Evolutionary conservation across 53 echinoderm and acorn worm species (phyloP), one percentile per base, ranked within the genome.

Genomic region (Mesocentrotus franciscanus): DNA sequence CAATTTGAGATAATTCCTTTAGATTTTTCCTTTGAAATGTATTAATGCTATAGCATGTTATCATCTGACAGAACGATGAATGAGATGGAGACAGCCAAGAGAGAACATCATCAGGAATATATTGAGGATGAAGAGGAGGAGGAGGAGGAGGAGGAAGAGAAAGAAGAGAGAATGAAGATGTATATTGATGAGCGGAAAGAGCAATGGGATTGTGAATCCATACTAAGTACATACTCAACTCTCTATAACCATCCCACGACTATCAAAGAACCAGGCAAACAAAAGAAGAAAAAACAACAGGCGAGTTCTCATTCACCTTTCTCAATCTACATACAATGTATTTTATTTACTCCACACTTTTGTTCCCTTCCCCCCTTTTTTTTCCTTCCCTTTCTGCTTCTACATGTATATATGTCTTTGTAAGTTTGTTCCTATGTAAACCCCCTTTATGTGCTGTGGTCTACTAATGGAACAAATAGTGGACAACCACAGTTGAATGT

Each of bases 131-230:
- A 95, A 15, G 96, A 96, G 3, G 97, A 97, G 8, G 97, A 96
- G 1, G 92, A 90, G 0, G 90, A 78, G 4, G 93, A 81, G 30
- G 96, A 74, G 3, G 96, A 94, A 10, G 96, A 95, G 60, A 95
- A 93, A 29, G 96, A 97, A 29, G 95, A 96, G 36, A 90, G 85
- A 8, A 95, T 97, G 62, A 97, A 93, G 87, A 61, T 98, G 85
- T 94, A 95, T 26, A 78, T 96, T 34, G 97, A 97, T 4, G 98
- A 98, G 68, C 94, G 74, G 61, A 98, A 96, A 72, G 99, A 98
- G 55, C 85, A 87, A 42, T 98, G 99, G 99, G 99, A 98, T 60
- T 98, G 99, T 90, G 99, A 98, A 92, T 97, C 99, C 24, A 97
- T 98, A 75, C 94, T 98, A 1, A 97, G 97, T 87, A 98, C 99